Conservation (phyloP, 2,888 invertebrate genomes). For the Melolontha melolontha region DNA sequence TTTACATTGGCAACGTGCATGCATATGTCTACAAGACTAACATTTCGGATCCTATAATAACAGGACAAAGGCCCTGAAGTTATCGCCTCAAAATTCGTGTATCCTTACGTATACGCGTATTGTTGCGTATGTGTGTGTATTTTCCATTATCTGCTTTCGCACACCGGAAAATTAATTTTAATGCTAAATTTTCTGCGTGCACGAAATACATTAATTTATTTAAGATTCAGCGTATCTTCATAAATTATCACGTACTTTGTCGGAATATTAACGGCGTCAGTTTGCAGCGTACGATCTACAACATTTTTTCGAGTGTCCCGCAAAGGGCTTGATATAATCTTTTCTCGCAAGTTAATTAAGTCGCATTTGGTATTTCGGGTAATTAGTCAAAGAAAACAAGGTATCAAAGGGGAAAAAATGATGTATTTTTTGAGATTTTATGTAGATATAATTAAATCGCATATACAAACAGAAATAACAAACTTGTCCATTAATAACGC, state of each 20-base stretch:
- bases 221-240: constrained; percentile 37
- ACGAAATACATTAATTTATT: constrained; percentile 38
- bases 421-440: too few species aligned
- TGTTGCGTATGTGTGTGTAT: not conserved
- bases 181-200: constrained; percentile 37
- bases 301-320: not conserved
- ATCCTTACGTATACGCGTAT: not conserved
- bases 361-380: not conserved
- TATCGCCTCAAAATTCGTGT: constrained; percentile 14
- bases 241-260: constrained; percentile 32
- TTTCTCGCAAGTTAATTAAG: not conserved
- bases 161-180: constrained; percentile 39
- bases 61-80: constrained; percentile 6
- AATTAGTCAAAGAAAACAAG: too few species aligned
- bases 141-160: constrained; percentile 22
- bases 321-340: not conserved
- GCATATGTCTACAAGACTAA: not conserved
- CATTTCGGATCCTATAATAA: constrained; percentile 7
- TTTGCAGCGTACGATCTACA: not conserved
- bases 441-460: too few species aligned
- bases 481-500: too few species aligned
- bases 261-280: constrained; percentile 29
- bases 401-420: too few species aligned
- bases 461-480: too few species aligned
- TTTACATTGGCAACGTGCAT: not conserved